A percentile compares a stretch with the other conserved stretches of the same genome.
Evolutionary conservation across 2,113 vertebrate species (phyloP).

Genomic region (Diadophis punctatus): DNA sequence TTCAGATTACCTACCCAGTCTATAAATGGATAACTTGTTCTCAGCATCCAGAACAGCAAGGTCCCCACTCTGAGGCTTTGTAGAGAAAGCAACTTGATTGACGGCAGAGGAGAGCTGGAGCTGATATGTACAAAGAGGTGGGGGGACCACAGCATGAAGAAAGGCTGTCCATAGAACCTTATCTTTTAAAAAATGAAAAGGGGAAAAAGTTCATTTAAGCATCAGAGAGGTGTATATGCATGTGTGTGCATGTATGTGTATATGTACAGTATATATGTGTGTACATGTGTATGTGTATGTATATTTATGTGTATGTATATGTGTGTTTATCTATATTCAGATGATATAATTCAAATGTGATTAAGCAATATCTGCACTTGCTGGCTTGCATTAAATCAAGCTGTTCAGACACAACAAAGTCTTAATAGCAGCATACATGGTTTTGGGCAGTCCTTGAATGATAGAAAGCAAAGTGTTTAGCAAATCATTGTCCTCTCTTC

Average conservation of each 20-base stretch:
- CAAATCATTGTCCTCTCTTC: neutral
- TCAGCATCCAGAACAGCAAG: conserved; percentile 79
- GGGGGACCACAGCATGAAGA: conserved; percentile 83
- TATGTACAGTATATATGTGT: neutral
- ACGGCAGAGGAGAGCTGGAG: conserved; percentile 75
- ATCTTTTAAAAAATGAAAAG: conserved; percentile 65
- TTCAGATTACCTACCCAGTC: conserved; percentile 68
- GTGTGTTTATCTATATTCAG: neutral
- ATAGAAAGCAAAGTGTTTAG: neutral
- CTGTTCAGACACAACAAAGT: neutral
- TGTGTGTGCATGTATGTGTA: neutral
- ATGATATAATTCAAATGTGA: neutral
- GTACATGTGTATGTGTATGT: neutral
- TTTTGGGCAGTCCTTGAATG: neutral
- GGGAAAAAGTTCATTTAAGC: neutral
- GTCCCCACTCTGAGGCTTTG: conserved; percentile 70
- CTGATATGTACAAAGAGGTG: conserved; percentile 86
- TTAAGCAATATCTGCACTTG: neutral
- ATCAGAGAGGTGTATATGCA: neutral
- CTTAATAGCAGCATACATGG: neutral
- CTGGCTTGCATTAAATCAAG: neutral
- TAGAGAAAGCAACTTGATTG: conserved; percentile 82
- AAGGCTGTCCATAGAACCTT: conserved; percentile 87
- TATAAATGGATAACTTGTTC: conserved; percentile 78
- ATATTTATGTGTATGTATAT: neutral